Conservation (phyloP, 2,888 invertebrate genomes). For the Halocaridina rubra region DNA sequence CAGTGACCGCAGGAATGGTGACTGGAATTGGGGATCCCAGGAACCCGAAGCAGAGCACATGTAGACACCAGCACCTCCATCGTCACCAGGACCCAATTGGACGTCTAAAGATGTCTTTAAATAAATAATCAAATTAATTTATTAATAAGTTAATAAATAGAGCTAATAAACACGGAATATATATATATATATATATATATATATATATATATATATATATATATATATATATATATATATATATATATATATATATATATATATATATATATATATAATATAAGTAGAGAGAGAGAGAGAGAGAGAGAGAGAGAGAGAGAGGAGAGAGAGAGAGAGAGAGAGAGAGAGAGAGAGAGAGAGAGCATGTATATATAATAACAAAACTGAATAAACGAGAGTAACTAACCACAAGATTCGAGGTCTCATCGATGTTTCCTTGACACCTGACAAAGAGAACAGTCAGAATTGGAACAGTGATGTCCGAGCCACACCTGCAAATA, state of each 20-base stretch:
- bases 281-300: neutral
- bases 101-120: neutral
- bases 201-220: too few species aligned
- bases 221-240: too few species aligned
- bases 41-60: neutral
- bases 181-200: too few species aligned
- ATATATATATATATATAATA: neutral
- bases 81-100: neutral
- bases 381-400: too few species aligned
- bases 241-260: neutral
- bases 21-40: slow-evolving; percentile 6
- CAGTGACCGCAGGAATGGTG: neutral
- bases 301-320: too few species aligned
- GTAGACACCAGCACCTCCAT: neutral
- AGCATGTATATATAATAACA: too few species aligned
- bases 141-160: too few species aligned
- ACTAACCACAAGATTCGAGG: neutral
- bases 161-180: too few species aligned
- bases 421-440: neutral
- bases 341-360: too few species aligned
- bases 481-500: neutral
- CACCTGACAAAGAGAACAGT: neutral
- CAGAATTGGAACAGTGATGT: neutral
- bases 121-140: too few species aligned
- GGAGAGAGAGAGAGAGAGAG: too few species aligned